Percentiles rank a stretch among this genome's conserved stretches.
Evolutionary conservation across 2,797 vertebrate species (phyloP).

Genomic region (Varecia variegata): DNA sequence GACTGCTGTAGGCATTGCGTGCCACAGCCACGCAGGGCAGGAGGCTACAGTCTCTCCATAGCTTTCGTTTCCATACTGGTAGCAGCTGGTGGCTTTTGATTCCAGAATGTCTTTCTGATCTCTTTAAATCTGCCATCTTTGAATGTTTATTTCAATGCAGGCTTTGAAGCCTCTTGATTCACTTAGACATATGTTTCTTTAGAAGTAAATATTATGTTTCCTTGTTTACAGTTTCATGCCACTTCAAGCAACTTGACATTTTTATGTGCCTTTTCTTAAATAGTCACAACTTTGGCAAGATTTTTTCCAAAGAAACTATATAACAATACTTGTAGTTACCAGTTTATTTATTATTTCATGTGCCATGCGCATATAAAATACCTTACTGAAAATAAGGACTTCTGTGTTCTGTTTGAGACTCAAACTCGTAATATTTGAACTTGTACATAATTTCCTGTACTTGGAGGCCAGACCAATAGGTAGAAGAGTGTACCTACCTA

Average conservation of each 20-base stretch:
- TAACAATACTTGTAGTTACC: neutral
- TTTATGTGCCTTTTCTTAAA: conserved; percentile 5
- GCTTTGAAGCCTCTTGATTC: neutral
- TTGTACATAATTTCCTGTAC: neutral
- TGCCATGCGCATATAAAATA: neutral
- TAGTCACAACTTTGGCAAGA: neutral
- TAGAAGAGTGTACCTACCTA: neutral
- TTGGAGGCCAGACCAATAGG: neutral
- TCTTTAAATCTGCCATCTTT: neutral
- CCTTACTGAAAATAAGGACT: neutral
- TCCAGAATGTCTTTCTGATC: neutral
- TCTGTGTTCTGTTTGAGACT: neutral
- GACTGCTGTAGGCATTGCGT: rapidly evolving
- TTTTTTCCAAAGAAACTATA: neutral
- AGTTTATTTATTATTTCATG: neutral
- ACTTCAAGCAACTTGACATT: neutral
- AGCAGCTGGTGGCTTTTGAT: neutral
- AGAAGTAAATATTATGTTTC: neutral
- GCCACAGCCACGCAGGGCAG: neutral
- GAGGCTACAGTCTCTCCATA: neutral
- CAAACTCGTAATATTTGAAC: neutral
- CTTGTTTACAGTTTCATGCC: neutral
- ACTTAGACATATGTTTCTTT: neutral
- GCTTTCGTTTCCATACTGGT: neutral
- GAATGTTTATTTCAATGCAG: neutral